Percentiles rank a stretch among this genome's conserved stretches.
Evolutionary conservation across 2,797 vertebrate species (phyloP).

Genomic region (Enoplosus armatus): DNA sequence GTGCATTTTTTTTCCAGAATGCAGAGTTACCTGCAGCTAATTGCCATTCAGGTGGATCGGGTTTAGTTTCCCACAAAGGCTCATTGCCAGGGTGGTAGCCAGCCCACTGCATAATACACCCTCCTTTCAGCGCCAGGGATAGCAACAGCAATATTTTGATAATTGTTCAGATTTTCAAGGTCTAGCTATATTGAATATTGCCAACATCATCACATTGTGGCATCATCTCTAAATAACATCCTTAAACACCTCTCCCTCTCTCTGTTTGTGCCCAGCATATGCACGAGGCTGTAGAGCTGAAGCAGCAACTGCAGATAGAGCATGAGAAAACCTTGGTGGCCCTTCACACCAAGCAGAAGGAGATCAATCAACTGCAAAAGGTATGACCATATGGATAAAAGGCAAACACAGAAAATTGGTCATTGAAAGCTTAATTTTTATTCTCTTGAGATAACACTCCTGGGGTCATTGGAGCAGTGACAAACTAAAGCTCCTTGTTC

Average conservation of each 20-base stretch:
- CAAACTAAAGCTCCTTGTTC: constrained; percentile 22
- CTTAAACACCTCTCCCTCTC: constrained; percentile 19
- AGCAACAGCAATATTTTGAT: constrained; percentile 1
- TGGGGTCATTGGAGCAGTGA: constrained; percentile 20
- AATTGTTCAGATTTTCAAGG: not conserved
- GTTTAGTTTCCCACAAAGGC: constrained; percentile 3
- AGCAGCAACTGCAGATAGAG: constrained; percentile 94
- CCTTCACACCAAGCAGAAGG: constrained; percentile 94
- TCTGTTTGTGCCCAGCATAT: constrained; percentile 86
- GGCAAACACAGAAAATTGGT: not conserved
- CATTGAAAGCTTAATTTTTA: not conserved
- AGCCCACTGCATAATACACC: constrained; percentile 12
- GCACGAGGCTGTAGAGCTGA: constrained; percentile 91
- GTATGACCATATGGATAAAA: constrained; percentile 69
- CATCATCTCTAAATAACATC: constrained; percentile 11
- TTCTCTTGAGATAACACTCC: not conserved
- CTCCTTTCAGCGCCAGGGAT: not conserved
- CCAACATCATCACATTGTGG: not conserved
- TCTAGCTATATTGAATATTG: not conserved
- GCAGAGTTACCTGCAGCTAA: constrained; percentile 4
- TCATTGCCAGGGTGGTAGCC: not conserved
- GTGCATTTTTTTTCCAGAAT: not conserved
- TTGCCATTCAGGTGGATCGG: constrained; percentile 10
- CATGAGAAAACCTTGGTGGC: constrained; percentile 95
- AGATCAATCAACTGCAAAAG: constrained; percentile 94